Conservation (phyloP, 2,797 vertebrate species). For the Taeniopygia guttata region DNA sequence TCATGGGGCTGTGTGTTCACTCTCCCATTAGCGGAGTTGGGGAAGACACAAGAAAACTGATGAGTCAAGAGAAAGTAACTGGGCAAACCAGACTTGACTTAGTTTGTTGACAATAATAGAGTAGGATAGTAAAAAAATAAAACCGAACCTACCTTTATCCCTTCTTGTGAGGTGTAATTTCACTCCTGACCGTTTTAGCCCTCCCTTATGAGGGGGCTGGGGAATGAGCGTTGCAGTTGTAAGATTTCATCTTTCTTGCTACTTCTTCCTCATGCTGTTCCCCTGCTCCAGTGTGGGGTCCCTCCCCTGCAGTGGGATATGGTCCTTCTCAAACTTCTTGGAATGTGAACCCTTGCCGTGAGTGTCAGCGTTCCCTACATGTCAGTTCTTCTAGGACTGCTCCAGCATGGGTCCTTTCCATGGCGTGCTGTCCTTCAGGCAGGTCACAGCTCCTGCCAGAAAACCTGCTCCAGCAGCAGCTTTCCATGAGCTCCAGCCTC, state of each 20-base stretch:
- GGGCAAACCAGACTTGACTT: neutral
- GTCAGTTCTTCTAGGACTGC: neutral
- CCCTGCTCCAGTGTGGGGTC: neutral
- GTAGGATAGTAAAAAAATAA: neutral
- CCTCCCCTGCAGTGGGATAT: neutral
- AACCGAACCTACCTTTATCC: neutral
- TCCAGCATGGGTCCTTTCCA: neutral
- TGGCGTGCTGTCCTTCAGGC: neutral
- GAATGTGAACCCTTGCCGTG: accelerated
- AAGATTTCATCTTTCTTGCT: neutral
- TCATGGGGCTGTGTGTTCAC: neutral
- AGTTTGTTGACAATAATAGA: neutral
- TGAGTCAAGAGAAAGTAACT: neutral
- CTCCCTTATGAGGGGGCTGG: neutral
- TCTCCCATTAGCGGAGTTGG: neutral
- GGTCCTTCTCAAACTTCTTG: neutral
- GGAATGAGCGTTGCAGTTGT: neutral
- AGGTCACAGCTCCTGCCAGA: neutral
- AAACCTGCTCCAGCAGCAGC: neutral
- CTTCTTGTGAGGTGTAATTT: neutral
- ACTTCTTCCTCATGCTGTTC: neutral
- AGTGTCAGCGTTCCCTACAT: too few relatives aligned
- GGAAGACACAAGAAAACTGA: neutral
- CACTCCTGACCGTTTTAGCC: neutral
- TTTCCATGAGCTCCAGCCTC: neutral